Percentiles rank a stretch among this genome's conserved stretches.
Evolutionary conservation across 2,797 vertebrate genomes (phyloP).

Genomic region (Heteromormyrus szaboi): DNA sequence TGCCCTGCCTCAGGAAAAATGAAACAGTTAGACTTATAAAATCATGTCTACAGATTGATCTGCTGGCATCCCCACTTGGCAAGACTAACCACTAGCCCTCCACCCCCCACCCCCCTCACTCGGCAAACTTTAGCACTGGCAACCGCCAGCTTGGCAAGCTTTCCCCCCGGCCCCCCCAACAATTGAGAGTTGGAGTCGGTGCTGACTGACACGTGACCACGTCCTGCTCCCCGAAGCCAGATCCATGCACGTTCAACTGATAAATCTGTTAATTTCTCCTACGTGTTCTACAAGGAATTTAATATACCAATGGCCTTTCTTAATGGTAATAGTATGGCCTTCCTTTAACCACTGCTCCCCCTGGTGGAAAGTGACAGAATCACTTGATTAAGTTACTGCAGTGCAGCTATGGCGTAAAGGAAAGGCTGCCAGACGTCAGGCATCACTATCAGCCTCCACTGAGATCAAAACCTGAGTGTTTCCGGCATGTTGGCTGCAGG

Average conservation of each 20-base stretch:
- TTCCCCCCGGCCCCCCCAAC: neutral
- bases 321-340: neutral
- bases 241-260: neutral
- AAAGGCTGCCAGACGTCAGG: neutral
- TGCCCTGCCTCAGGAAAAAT: neutral
- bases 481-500: neutral
- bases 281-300: too few species aligned
- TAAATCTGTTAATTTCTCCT: neutral
- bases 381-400: neutral
- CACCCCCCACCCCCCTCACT: neutral
- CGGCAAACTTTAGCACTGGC: neutral
- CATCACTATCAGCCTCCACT: neutral
- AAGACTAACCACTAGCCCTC: neutral
- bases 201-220: neutral
- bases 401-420: neutral
- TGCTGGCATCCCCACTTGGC: neutral
- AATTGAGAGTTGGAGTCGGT: neutral
- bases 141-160: neutral
- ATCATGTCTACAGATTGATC: neutral
- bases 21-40: neutral
- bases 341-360: conserved; percentile 1
- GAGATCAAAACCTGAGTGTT: neutral
- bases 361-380: neutral
- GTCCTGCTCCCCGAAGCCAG: neutral
- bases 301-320: neutral